A percentile compares a stretch with the other conserved stretches of the same genome.
These are phyloP conservation scores for Tortrix viridana DNA, from an alignment of 2,888 invertebrate species.

Conservation along the genomic window DNA sequence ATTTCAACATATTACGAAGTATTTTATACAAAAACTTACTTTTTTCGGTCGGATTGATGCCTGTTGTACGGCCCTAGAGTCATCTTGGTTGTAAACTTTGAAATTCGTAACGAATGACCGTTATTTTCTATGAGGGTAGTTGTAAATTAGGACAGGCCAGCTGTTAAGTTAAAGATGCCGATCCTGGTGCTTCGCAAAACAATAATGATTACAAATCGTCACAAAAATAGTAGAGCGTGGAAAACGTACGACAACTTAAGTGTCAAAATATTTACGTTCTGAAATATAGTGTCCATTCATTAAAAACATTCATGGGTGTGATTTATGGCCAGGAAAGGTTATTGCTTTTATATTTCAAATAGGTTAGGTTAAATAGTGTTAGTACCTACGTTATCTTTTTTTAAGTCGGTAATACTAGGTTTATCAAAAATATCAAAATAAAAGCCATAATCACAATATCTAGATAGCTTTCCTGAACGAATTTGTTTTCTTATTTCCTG, in stretches of 20 bases:
- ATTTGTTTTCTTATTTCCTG: constrained; percentile 4
- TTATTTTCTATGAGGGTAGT: constrained; percentile 30
- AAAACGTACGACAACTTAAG: constrained; percentile 31
- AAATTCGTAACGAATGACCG: constrained; percentile 15
- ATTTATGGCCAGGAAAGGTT: not conserved
- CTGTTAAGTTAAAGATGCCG: constrained; percentile 15
- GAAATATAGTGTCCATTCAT: constrained; percentile 19
- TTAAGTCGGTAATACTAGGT: too few species aligned
- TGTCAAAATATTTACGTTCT: constrained; percentile 40
- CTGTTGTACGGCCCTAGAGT: constrained; percentile 79
- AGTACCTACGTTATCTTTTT: too few species aligned
- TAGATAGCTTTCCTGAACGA: constrained; percentile 12
- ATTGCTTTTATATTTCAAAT: not conserved
- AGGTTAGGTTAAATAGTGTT: too few species aligned
- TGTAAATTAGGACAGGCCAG: constrained; percentile 12
- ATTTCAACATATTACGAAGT: constrained; percentile 16
- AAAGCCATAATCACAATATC: too few species aligned
- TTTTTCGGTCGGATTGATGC: constrained; percentile 75
- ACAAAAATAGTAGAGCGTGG: constrained; percentile 38
- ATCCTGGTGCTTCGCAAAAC: constrained; percentile 30
- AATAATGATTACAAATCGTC: constrained; percentile 37
- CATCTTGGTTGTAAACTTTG: constrained; percentile 52
- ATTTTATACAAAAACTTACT: constrained; percentile 55
- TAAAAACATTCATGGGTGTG: constrained; percentile 8
- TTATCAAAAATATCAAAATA: too few species aligned